A percentile compares a stretch with the other conserved stretches of the same genome.
These are phyloP conservation scores for Hydrotaea diabolus DNA, from an alignment of 2,888 invertebrate species.

Conservation along the genomic window DNA sequence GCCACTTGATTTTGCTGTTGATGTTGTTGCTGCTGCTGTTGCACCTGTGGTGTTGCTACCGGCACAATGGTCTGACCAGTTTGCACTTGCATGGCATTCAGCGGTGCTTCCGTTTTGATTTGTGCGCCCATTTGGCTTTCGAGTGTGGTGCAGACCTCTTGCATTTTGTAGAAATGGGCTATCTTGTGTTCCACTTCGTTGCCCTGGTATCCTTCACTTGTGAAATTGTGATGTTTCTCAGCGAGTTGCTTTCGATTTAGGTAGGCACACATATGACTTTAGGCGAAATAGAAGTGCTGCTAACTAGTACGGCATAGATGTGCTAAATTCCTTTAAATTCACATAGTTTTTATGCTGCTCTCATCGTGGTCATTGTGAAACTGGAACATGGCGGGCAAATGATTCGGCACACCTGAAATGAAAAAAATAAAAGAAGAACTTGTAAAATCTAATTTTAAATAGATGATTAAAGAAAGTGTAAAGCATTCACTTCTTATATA, in stretches of 20 bases:
- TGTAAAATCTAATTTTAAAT: too few relatives aligned
- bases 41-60: constrained; percentile 69
- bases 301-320: constrained; percentile 1
- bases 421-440: too few relatives aligned
- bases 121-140: constrained; percentile 79
- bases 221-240: neutral
- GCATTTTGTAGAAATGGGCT: constrained; percentile 75
- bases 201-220: constrained; percentile 22
- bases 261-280: constrained; percentile 47
- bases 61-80: constrained; percentile 77
- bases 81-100: constrained; percentile 80
- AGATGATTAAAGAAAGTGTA: too few relatives aligned
- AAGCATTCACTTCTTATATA: too few relatives aligned
- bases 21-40: constrained; percentile 60
- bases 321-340: constrained; percentile 13
- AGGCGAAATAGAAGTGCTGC: constrained; percentile 6
- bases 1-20: constrained; percentile 81
- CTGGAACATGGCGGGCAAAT: neutral
- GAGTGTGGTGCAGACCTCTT: constrained; percentile 81
- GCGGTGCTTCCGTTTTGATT: constrained; percentile 80
- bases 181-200: constrained; percentile 18
- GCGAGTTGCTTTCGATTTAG: constrained; percentile 9
- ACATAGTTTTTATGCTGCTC: constrained; percentile 3
- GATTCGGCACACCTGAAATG: neutral
- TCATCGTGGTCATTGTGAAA: neutral